Base-by-base conservation (phyloP, 2,888 invertebrate genomes). In the Sminthurides aquaticus region DNA sequence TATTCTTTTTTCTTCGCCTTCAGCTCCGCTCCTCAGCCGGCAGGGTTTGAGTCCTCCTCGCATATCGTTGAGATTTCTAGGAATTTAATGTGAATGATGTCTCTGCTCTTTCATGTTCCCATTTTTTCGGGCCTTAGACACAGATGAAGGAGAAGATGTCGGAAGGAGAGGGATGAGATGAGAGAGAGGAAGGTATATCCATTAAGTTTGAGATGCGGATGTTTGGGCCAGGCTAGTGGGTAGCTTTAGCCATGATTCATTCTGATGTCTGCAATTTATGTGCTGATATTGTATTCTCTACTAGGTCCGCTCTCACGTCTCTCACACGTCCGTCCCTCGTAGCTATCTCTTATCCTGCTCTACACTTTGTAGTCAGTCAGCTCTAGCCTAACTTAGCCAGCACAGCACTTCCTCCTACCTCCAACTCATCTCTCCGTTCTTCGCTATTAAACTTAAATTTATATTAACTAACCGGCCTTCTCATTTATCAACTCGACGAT, bases 1-100 rank as follows among this genome's bases (percentile, higher is more conserved):
- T 59, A 27, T 57, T 57, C 52, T 52, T 57, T 57, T 57, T 58
- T 64, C 59, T 60, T 60, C 49, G 25, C 60, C 58, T 34, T 3
- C 58, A 43, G n/a, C n/a, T n/a, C n/a, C n/a, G n/a, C n/a, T 2
- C 8, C 20, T 29, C 2, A 57, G 27, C 27, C 20, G 29, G 27
- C 57, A 57, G 27, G 26, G 27, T 27, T n/a, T 29, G 29, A 2
- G 18, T 57, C 18, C 25, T 25, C 24, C 11, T n/a, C n/a, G 3
- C n/a, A n/a, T 58, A 34, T 58, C 58, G 34, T 34, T 34, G 43
- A 34, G 43, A 34, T 34, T 34, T 34, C 43, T 34, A 5, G 5
- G 43, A 34, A 34, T 34, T 34, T 34, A 34, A 34, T 34, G 43
- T 34, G 43, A 34, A 34, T 43, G 34, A 58, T 58, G 24, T 58